Percentiles rank a stretch among this genome's conserved stretches.
Conservation (phyloP, 2,797 vertebrate genomes). For the Acrocephalus scirpaceus region DNA sequence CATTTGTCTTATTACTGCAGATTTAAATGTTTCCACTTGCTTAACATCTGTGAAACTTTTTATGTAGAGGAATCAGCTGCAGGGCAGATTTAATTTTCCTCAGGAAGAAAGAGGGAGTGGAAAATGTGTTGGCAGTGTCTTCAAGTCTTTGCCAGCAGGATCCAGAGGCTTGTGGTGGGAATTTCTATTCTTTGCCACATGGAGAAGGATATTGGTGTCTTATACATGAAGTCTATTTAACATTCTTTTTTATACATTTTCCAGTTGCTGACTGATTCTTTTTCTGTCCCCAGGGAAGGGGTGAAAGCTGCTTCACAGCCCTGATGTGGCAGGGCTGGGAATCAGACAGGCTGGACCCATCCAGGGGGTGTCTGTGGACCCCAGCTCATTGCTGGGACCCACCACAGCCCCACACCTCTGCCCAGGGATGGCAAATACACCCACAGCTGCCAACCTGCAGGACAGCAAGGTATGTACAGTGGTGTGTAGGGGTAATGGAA, state of each 20-base stretch:
- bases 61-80: not conserved
- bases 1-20: not conserved
- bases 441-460: not conserved
- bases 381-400: not conserved
- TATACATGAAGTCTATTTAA: too few species aligned
- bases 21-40: not conserved
- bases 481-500: not conserved
- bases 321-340: not conserved
- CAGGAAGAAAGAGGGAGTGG: not conserved
- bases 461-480: not conserved
- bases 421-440: not conserved
- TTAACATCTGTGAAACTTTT: not conserved
- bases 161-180: not conserved
- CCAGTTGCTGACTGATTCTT: not conserved
- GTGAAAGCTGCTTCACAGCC: not conserved
- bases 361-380: not conserved
- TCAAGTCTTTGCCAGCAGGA: not conserved
- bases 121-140: not conserved
- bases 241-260: not conserved
- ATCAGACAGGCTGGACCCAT: not conserved
- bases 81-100: not conserved
- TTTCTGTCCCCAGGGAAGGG: not conserved
- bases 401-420: accelerated
- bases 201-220: not conserved
- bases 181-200: not conserved